phyloP scores from a whole-genome alignment of 2,113 vertebrate genomes.

The Aix galericulata region DNA sequence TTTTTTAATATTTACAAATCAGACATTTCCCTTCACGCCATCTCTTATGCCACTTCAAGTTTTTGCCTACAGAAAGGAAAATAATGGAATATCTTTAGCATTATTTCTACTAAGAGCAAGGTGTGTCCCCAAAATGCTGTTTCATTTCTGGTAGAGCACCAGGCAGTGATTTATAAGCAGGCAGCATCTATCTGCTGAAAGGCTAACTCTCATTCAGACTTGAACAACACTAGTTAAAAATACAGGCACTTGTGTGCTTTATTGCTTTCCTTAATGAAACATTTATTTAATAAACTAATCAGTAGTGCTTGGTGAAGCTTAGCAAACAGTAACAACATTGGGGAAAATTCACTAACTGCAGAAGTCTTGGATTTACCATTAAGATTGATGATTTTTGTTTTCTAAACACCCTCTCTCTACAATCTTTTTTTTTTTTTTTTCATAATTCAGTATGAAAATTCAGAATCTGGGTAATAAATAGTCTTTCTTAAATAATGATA shows the following conservation, averaged over 20 bases:
- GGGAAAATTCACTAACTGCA: neutral
- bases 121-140: neutral
- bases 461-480: neutral
- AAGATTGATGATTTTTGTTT: neutral
- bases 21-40: neutral
- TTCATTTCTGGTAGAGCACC: neutral
- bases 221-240: neutral
- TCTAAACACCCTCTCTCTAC: neutral
- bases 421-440: rapidly evolving
- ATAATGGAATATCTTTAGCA: neutral
- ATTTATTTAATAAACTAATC: constrained; percentile 24
- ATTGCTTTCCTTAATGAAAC: constrained; percentile 17
- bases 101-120: neutral
- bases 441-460: neutral
- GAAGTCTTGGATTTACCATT: neutral
- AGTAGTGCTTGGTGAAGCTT: neutral
- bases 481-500: neutral
- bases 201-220: neutral
- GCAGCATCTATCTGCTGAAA: neutral
- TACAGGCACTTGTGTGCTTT: neutral
- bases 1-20: neutral
- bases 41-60: neutral
- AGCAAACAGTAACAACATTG: neutral
- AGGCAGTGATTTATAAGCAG: neutral
- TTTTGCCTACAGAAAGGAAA: neutral